Evolutionary conservation across 2,888 invertebrate genomes (phyloP).

Genomic region (Choristoneura rosaceana): DNA sequence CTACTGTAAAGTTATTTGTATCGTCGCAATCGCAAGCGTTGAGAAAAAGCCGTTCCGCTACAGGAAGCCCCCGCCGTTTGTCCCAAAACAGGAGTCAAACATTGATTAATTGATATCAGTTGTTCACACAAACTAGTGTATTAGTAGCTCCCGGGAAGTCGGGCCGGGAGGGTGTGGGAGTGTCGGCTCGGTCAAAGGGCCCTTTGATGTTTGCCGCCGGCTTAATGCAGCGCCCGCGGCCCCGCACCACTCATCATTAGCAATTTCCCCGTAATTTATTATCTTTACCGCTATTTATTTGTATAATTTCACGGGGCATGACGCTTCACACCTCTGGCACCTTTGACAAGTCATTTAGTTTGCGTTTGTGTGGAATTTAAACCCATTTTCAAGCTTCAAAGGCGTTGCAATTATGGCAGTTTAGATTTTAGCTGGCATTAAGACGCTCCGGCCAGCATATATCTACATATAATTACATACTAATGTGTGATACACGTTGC

Average conservation of each 20-base stretch:
- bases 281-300: conserved; percentile 84
- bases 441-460: neutral
- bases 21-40: conserved; percentile 37
- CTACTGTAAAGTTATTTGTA: conserved; percentile 27
- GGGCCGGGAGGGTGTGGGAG: conserved; percentile 70
- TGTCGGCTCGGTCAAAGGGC: conserved; percentile 84
- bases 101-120: conserved; percentile 77
- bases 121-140: conserved; percentile 55
- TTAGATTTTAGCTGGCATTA: conserved; percentile 24
- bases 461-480: neutral
- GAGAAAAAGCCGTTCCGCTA: conserved; percentile 46
- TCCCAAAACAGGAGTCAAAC: conserved; percentile 64
- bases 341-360: conserved; percentile 45
- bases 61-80: conserved; percentile 51
- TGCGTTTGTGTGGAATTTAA: conserved; percentile 33
- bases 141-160: conserved; percentile 55
- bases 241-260: conserved; percentile 83
- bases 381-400: conserved; percentile 38
- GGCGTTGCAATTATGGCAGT: conserved; percentile 26
- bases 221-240: conserved; percentile 85
- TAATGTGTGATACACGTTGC: conserved; percentile 3
- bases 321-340: conserved; percentile 61
- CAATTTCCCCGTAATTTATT: conserved; percentile 85
- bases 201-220: conserved; percentile 85
- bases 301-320: conserved; percentile 75